A percentile compares a stretch with the other conserved stretches of the same genome.
phyloP scores from a whole-genome alignment of 2,797 vertebrate species.

The Phalloptychus januarius region DNA sequence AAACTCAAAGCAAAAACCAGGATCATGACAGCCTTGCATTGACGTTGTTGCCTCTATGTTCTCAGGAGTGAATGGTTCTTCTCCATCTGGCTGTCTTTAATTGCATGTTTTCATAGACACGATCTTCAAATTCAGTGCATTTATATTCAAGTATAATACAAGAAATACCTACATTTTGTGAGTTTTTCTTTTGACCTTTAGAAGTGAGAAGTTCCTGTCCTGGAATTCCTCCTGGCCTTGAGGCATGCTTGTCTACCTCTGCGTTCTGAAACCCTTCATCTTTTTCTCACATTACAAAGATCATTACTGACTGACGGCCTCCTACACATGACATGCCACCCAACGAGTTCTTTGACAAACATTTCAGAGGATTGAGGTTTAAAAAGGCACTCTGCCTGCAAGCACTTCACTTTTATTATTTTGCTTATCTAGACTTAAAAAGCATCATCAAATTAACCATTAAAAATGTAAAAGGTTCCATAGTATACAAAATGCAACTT shows the following conservation, averaged over 20 bases:
- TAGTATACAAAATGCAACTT: background rate
- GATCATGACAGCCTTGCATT: too few relatives aligned
- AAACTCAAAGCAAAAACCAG: too few relatives aligned
- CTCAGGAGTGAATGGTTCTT: background rate
- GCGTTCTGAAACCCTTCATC: slow-evolving; percentile 9
- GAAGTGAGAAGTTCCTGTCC: background rate
- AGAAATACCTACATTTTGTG: background rate
- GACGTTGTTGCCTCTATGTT: too few relatives aligned
- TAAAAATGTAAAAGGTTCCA: background rate
- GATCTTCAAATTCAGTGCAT: background rate
- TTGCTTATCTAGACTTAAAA: background rate
- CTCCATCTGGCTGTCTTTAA: background rate
- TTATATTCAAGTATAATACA: background rate
- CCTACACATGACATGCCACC: slow-evolving; percentile 61
- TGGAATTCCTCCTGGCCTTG: background rate
- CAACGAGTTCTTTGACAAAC: slow-evolving; percentile 60
- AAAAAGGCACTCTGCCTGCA: background rate
- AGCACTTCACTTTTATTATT: background rate
- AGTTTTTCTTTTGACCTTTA: background rate
- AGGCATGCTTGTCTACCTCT: background rate
- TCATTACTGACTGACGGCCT: slow-evolving; percentile 52
- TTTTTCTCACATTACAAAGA: slow-evolving; percentile 42
- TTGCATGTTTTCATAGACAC: background rate
- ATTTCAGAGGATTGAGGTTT: background rate
- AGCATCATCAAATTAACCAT: background rate